Evolutionary conservation across 1,140 invertebrate genomes (phyloP), one percentile per base, ranked within the genome.

Genomic region (Sitophilus oryzae): DNA sequence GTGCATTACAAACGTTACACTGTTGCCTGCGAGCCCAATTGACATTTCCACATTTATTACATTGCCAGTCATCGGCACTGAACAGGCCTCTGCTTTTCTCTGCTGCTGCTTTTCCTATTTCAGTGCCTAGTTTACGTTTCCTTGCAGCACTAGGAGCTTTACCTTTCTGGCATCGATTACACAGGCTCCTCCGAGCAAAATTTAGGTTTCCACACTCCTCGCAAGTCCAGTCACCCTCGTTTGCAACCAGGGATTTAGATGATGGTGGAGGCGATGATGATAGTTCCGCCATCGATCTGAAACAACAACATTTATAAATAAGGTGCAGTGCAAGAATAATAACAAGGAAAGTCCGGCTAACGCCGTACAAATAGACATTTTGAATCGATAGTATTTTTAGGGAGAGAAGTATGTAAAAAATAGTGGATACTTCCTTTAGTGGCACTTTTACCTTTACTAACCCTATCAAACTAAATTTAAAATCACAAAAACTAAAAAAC

Each of bases 21-120:
- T 90, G 92, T 64, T 88, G 86, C 38, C 97, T 79, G 52, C 96
- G 79, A 10, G 96, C 96, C 97, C 97, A 99, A 72, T 99, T 99
- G 2, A 99, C 96, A 74, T 99, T 99, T 1, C 93, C 95, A 77
- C 96, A 99, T 72, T 97, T 97, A 73, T 89, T 94, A 72, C 97
- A 99, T 69, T 97, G 92, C 97, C 97, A 99, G 73, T 99, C 96
- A 74, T 99, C 96, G 45, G 96, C 96, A 76, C 91, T 93, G 70
- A 91, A 96, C n/a, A 99, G 78, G 11, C 97, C 97, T 64, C 94
- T 85, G 62, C 93, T 97, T 75, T 98, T 99, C 70, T 99, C 96
- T 4, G 97, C 96, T 16, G 93, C 89, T 37, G 88, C 88, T 78
- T 98, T 98, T 1, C 96, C 97, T 65, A 99, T 98, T 77, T 98